Evolutionary conservation across 2,113 vertebrate genomes (phyloP).

Genomic region (Brachypteracias leptosomus): DNA sequence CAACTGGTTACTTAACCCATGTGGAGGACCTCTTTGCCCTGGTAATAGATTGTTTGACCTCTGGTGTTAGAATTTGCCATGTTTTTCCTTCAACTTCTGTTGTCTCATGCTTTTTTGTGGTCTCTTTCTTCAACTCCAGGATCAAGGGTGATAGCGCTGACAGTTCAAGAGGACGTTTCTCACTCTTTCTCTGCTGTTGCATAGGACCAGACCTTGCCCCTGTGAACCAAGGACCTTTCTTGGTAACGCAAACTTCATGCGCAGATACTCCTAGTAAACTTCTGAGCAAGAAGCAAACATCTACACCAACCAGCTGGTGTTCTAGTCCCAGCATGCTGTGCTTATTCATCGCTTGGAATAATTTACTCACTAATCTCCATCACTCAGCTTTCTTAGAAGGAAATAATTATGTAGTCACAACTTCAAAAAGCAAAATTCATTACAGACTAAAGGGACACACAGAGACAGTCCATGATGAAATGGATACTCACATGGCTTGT

Average conservation of each 20-base stretch:
- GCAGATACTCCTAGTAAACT: neutral
- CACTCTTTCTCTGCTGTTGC: neutral
- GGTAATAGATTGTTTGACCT: neutral
- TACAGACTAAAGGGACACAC: neutral
- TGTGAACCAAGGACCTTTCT: neutral
- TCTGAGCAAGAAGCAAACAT: neutral
- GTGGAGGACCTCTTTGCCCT: neutral
- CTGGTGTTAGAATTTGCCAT: neutral
- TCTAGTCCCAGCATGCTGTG: neutral
- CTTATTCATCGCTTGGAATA: neutral
- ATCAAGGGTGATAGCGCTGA: neutral
- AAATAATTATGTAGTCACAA: neutral
- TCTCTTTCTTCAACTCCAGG: neutral
- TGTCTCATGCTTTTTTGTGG: neutral
- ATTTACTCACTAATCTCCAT: neutral
- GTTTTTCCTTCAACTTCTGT: neutral
- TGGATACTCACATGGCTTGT: neutral
- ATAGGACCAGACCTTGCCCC: neutral
- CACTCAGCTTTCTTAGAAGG: neutral
- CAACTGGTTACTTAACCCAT: neutral
- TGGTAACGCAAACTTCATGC: neutral
- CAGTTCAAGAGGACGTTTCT: neutral
- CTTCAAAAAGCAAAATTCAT: neutral
- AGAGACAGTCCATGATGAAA: neutral
- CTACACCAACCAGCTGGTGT: neutral